Evolutionary conservation across 1,140 invertebrate species (phyloP), one percentile per base, ranked within the genome.

Genomic region (Doryteuthis pealeii): DNA sequence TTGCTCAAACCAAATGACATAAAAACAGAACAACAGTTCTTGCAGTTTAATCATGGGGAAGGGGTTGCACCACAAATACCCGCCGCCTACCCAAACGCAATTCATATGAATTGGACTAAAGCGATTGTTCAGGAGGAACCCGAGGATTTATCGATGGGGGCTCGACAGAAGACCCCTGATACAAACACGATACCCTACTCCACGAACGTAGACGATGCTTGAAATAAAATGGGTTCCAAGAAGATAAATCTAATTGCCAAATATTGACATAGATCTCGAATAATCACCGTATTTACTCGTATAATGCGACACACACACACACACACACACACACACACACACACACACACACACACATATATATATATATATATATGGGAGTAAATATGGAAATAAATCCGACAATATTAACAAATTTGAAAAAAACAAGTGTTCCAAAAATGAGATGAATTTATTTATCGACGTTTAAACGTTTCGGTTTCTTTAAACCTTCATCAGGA

Each of bases 131-230:
- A 80, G 33, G 74, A 78, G 0, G 79, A 80, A 66, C 77, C 78
- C 12, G 76, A 80, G 70, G 79, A 80, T 68, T 74, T 81, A 22
- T 79, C 75, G 5, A 66, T 76, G 43, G 77, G 65, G 22, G 26
- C 10, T 73, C 32, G n/a, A 10, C 58, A 54, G 12, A 26, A 33
- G 67, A 6, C 18, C 54, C 18, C 18, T 22, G 26, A n/a, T 22
- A 18, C 18, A 5, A 22, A 22, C 54, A n/a, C 54, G 10, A 28
- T 14, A 62, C 6, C 18, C 22, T 5, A 22, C 54, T 22, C 26
- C 22, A 62, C 18, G 5, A 15, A 0, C 54, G 18, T 22, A 6
- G 26, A n/a, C 6, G 26, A n/a, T 8, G 6, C 26, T 12, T n/a
- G 6, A n/a, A 62, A n/a, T 62, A 62, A 15, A 15, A 49, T 49